Percentiles rank a stretch among this genome's conserved stretches.
These are phyloP conservation scores for Cephus spinipes DNA, from an alignment of 2,888 invertebrate genomes.

Conservation along the genomic window DNA sequence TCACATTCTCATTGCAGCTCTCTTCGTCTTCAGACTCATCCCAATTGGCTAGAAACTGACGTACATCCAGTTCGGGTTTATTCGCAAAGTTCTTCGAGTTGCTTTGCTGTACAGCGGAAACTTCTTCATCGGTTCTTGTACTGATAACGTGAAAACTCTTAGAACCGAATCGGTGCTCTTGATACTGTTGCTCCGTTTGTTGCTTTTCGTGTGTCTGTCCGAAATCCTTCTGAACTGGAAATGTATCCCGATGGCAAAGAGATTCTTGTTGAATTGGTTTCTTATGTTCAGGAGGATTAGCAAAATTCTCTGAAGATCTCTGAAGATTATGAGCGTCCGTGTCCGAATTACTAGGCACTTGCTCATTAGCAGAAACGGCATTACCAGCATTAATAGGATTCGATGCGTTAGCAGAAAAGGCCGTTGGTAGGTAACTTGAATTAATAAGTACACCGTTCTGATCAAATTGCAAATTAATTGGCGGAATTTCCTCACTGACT, in stretches of 20 bases:
- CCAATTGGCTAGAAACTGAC: conserved; percentile 64
- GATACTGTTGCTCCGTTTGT: conserved; percentile 13
- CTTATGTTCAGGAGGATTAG: conserved; percentile 20
- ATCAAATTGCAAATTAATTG: conserved; percentile 63
- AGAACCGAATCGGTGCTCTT: conserved; percentile 18
- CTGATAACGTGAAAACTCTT: not conserved
- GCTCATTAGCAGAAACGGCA: conserved; percentile 32
- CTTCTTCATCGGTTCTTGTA: not conserved
- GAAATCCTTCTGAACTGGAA: conserved; percentile 4
- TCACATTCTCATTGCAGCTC: conserved; percentile 39
- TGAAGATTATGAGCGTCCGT: conserved; percentile 10
- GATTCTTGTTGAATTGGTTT: conserved; percentile 23
- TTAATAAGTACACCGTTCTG: conserved; percentile 62
- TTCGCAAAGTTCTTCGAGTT: conserved; percentile 51
- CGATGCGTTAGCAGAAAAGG: not conserved
- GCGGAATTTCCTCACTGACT: conserved; percentile 37
- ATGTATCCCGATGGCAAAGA: conserved; percentile 15
- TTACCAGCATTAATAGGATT: not conserved
- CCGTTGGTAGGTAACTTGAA: conserved; percentile 49
- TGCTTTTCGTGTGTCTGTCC: not conserved
- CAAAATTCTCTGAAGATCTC: conserved; percentile 5
- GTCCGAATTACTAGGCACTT: conserved; percentile 6
- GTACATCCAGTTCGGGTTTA: conserved; percentile 61
- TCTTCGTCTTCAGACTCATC: conserved; percentile 64
- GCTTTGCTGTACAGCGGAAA: conserved; percentile 12